These are phyloP conservation scores for Columba guinea DNA, from an alignment of 2,797 vertebrate genomes.

Conservation along the genomic window DNA sequence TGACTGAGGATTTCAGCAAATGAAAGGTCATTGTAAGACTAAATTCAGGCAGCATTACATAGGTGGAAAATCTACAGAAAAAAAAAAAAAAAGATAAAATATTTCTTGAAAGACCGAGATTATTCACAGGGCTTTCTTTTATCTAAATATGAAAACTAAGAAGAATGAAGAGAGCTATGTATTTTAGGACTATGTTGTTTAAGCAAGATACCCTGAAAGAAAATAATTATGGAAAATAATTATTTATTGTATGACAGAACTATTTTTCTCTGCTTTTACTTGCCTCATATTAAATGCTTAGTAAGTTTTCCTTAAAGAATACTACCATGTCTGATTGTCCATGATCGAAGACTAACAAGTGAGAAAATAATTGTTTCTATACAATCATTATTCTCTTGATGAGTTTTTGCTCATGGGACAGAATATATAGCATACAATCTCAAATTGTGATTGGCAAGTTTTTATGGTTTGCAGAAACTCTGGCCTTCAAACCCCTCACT, in stretches of 20 bases:
- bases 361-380: background rate
- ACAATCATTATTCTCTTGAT: background rate
- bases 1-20: background rate
- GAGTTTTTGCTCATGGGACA: background rate
- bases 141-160: background rate
- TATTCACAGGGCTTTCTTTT: background rate
- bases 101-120: background rate
- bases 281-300: background rate
- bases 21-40: background rate
- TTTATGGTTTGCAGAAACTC: background rate
- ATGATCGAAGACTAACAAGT: background rate
- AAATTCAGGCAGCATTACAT: background rate
- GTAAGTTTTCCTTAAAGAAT: background rate
- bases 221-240: background rate
- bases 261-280: background rate
- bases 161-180: background rate
- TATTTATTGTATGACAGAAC: background rate
- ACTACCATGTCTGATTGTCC: background rate
- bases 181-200: background rate
- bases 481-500: background rate
- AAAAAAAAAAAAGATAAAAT: background rate
- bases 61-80: background rate
- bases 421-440: background rate
- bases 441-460: background rate
- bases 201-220: background rate